These are phyloP conservation scores for Forbesichthys papilliferus DNA, from an alignment of 2,113 vertebrate species.

Conservation along the genomic window DNA sequence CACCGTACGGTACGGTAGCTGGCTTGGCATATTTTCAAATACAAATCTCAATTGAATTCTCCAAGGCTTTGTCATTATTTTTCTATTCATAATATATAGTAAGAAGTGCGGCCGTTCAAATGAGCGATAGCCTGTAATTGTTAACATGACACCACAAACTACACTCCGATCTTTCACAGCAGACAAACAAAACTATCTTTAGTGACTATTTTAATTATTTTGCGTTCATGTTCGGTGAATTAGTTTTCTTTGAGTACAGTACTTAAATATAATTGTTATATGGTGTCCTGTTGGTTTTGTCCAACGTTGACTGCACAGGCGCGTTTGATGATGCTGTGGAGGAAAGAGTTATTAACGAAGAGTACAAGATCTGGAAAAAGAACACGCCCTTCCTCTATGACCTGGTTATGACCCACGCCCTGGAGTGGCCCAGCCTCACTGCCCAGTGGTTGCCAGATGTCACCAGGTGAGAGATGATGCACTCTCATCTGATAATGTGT, in stretches of 20 bases:
- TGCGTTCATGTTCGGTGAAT: not conserved
- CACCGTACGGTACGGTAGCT: not conserved
- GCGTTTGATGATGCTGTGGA: slow-evolving; percentile 98
- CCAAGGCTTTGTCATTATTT: not conserved
- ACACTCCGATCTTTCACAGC: not conserved
- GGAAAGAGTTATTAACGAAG: slow-evolving; percentile 96
- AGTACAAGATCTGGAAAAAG: slow-evolving; percentile 99
- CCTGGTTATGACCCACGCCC: slow-evolving; percentile 95
- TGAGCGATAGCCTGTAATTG: not conserved
- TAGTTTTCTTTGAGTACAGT: not conserved
- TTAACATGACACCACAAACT: not conserved
- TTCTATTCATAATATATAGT: not conserved
- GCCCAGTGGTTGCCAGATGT: slow-evolving; percentile 98
- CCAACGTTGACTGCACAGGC: slow-evolving; percentile 66
- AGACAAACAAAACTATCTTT: not conserved
- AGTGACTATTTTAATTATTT: not conserved
- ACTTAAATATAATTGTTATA: not conserved
- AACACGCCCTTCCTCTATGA: slow-evolving; percentile 97
- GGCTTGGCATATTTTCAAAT: not conserved
- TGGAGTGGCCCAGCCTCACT: slow-evolving; percentile 97
- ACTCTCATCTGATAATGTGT: not conserved
- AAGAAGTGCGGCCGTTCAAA: not conserved
- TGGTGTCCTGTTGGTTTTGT: not conserved
- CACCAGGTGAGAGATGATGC: slow-evolving; percentile 82
- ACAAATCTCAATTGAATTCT: not conserved